These are phyloP conservation scores for Hydropsyche betteni DNA, from an alignment of 2,888 invertebrate species.

Conservation along the genomic window DNA sequence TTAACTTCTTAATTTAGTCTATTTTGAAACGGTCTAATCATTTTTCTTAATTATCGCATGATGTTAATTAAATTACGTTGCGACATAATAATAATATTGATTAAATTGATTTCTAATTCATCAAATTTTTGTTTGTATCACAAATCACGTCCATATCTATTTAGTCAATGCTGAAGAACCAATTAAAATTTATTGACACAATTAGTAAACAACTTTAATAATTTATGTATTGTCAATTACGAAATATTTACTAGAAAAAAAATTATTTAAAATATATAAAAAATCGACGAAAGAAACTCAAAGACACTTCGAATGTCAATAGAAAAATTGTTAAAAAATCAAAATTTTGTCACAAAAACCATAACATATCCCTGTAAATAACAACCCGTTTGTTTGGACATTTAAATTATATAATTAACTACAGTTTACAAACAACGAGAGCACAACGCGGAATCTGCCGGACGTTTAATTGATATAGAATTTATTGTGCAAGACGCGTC, in stretches of 20 bases:
- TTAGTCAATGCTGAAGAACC: background rate
- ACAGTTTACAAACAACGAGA: background rate
- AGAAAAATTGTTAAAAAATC: background rate
- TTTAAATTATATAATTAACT: background rate
- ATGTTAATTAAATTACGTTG: no score
- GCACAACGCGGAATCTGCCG: background rate
- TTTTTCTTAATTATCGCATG: background rate
- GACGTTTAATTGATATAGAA: slow-evolving; percentile 14
- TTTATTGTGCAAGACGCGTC: slow-evolving; percentile 11
- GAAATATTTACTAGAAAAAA: no score
- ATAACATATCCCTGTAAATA: no score
- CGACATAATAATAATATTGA: background rate
- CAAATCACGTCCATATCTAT: background rate
- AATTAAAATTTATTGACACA: no score
- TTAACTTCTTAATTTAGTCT: no score
- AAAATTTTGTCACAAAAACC: background rate
- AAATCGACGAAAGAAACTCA: background rate
- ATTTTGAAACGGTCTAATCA: no score
- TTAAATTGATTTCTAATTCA: background rate
- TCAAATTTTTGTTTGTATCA: background rate
- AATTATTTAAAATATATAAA: no score
- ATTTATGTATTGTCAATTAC: no score
- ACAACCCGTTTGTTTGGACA: no score
- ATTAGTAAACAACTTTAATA: no score
- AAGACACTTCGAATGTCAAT: background rate